Evolutionary conservation across 2,888 invertebrate species (phyloP).

Genomic region (Melikaiella ostensackeni): DNA sequence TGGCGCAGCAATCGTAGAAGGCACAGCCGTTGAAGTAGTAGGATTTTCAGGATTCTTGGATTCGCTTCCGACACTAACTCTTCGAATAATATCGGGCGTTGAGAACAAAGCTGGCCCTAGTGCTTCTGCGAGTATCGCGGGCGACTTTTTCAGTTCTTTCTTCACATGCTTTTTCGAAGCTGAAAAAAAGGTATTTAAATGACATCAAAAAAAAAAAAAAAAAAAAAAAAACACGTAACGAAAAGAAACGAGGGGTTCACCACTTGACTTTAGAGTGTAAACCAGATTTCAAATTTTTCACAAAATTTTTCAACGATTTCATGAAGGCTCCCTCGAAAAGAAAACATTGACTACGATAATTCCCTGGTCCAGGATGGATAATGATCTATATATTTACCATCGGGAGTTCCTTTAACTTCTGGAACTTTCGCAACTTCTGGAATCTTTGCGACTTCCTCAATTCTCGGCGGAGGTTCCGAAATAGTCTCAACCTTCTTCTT

Average conservation of each 20-base stretch:
- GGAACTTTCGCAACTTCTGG: conserved; percentile 50
- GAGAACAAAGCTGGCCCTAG: conserved; percentile 84
- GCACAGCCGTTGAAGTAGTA: conserved; percentile 62
- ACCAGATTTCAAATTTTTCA: no score
- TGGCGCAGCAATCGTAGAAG: conserved; percentile 40
- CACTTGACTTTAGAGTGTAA: no score
- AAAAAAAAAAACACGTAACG: no score
- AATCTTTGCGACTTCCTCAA: conserved; percentile 50
- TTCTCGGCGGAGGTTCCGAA: conserved; percentile 54
- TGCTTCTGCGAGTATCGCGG: conserved; percentile 80
- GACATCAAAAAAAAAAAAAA: neutral
- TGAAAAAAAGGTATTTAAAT: conserved; percentile 43
- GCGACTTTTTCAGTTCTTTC: conserved; percentile 80
- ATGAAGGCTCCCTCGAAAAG: no score
- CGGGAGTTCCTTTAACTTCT: conserved; percentile 61
- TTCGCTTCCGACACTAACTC: conserved; percentile 78
- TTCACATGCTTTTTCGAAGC: conserved; percentile 69
- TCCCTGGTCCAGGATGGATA: neutral
- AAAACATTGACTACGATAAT: neutral
- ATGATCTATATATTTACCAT: conserved; percentile 41
- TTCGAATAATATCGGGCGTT: conserved; percentile 87
- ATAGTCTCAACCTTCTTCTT: conserved; percentile 64
- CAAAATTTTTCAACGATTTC: no score
- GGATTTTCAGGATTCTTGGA: conserved; percentile 69
- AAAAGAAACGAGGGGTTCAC: no score